Evolutionary conservation across 2,797 vertebrate species (phyloP).

Genomic region (Coilia nasus): DNA sequence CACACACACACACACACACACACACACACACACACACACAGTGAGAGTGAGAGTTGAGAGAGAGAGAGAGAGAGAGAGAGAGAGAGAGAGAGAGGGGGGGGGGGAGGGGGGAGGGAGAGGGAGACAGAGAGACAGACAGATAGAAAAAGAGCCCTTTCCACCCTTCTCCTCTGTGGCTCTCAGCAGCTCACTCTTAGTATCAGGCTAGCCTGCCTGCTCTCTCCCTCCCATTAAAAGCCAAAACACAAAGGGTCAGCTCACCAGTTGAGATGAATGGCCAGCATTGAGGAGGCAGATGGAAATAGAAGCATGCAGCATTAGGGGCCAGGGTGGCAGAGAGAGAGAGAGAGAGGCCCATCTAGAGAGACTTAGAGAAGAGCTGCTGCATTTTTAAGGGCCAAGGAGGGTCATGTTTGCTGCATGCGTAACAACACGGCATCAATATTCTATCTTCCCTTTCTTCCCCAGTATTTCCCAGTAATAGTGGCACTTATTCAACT

Average conservation of each 20-base stretch:
- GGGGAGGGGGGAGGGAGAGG: not conserved
- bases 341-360: not conserved
- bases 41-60: not conserved
- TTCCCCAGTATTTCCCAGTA: not conserved
- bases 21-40: constrained; percentile 1
- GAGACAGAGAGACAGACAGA: not conserved
- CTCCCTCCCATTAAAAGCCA: not conserved
- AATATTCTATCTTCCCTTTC: not conserved
- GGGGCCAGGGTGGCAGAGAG: not conserved
- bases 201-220: not conserved
- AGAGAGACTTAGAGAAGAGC: not conserved
- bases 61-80: no score
- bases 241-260: constrained; percentile 14
- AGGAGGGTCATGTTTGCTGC: not conserved
- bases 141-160: not conserved
- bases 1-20: not conserved
- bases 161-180: not conserved
- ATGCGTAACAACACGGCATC: not conserved
- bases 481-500: constrained; percentile 1
- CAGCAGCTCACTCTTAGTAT: not conserved
- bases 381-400: constrained; percentile 4
- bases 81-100: no score
- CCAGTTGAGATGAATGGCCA: not conserved
- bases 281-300: not conserved
- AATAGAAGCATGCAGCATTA: not conserved